A percentile compares a stretch with the other conserved stretches of the same genome.
Evolutionary conservation across 2,797 vertebrate species (phyloP).

Genomic region (Botia kubotai): DNA sequence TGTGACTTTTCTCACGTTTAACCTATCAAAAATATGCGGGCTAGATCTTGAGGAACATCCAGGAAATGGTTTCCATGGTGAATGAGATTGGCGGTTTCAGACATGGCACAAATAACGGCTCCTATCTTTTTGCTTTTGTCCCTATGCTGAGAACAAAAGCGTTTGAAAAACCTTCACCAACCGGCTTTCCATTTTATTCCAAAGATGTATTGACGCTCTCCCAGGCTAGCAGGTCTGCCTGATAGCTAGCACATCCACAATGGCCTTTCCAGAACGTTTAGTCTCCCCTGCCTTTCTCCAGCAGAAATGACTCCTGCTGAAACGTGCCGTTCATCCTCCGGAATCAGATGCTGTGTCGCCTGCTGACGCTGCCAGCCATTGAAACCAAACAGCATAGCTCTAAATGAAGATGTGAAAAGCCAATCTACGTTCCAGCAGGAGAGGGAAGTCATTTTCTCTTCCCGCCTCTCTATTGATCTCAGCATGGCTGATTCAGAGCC

Average conservation of each 20-base stretch:
- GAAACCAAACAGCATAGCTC: slow-evolving; percentile 54
- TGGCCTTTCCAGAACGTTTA: slow-evolving; percentile 14
- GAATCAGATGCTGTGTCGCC: slow-evolving; percentile 40
- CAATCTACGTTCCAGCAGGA: slow-evolving; percentile 57
- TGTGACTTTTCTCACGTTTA: neutral
- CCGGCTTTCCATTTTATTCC: slow-evolving; percentile 26
- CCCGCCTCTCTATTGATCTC: slow-evolving; percentile 56
- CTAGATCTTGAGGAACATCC: neutral
- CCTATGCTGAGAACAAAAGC: slow-evolving; percentile 2
- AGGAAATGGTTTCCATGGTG: slow-evolving; percentile 1
- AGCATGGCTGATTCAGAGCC: slow-evolving; percentile 56
- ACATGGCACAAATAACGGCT: slow-evolving; percentile 8
- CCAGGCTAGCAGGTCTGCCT: slow-evolving; percentile 14
- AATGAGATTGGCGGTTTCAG: slow-evolving; percentile 12
- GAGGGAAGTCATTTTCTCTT: slow-evolving; percentile 58
- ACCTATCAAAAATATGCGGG: neutral
- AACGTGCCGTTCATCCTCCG: slow-evolving; percentile 45
- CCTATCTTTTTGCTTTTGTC: slow-evolving; percentile 19
- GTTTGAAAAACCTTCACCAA: slow-evolving; percentile 9
- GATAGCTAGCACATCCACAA: slow-evolving; percentile 36
- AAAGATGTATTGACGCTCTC: slow-evolving; percentile 27
- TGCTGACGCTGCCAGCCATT: slow-evolving; percentile 35
- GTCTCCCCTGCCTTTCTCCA: slow-evolving; percentile 2
- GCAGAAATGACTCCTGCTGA: slow-evolving; percentile 33
- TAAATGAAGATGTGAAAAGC: slow-evolving; percentile 68